These are phyloP conservation scores for Limnephilus marmoratus DNA, from an alignment of 2,888 invertebrate genomes.

Conservation along the genomic window DNA sequence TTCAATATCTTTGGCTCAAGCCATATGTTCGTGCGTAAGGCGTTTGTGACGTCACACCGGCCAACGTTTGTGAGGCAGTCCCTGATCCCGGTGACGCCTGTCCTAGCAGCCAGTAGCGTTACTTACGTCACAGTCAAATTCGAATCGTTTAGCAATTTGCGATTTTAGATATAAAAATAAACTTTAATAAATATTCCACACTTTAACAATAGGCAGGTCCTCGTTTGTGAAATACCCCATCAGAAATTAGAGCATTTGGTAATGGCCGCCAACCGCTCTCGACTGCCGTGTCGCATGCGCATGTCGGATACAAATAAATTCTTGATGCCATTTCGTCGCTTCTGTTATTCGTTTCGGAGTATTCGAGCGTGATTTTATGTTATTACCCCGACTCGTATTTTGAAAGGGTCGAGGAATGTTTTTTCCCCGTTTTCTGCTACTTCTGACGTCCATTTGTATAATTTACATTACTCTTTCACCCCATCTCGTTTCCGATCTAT, in stretches of 20 bases:
- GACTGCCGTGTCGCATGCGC: constrained; percentile 5
- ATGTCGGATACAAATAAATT: neutral
- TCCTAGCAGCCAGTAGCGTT: too few species aligned
- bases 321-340: constrained; percentile 38
- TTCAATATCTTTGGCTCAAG: too few species aligned
- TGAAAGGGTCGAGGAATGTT: constrained; percentile 12
- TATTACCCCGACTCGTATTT: constrained; percentile 42
- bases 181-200: too few species aligned
- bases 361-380: constrained; percentile 57
- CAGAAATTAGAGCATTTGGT: constrained; percentile 28
- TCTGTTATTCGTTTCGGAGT: constrained; percentile 40
- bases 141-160: too few species aligned
- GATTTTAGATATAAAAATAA: too few species aligned
- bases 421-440: constrained; percentile 21
- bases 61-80: too few species aligned
- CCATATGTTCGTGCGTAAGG: too few species aligned
- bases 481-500: constrained; percentile 31
- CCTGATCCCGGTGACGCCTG: too few species aligned
- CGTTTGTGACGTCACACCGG: too few species aligned
- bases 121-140: too few species aligned
- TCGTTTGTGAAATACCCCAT: neutral
- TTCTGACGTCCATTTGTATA: constrained; percentile 35
- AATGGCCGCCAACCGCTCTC: neutral
- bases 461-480: constrained; percentile 29
- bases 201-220: too few species aligned